Percentiles rank a stretch among this genome's conserved stretches.
phyloP scores from a whole-genome alignment of 2,888 invertebrate genomes.

The Cancer borealis region DNA sequence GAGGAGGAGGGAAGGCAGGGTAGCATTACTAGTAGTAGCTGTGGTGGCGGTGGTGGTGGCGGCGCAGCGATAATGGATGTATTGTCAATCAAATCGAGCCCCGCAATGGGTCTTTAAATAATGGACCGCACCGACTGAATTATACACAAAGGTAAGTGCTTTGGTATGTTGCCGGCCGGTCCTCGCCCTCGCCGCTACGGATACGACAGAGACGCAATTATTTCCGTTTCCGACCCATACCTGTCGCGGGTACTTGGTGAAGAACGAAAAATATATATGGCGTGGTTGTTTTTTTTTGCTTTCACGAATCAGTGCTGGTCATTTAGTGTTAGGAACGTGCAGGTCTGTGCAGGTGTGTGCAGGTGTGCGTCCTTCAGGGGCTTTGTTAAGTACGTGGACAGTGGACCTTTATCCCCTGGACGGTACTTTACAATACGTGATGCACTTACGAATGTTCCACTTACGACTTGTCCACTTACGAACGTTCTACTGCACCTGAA shows the following conservation, averaged over 20 bases:
- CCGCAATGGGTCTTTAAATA: conserved; percentile 61
- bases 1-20: neutral
- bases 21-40: neutral
- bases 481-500: neutral
- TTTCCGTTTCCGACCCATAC: conserved; percentile 28
- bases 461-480: neutral
- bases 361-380: neutral
- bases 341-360: conserved; percentile 12
- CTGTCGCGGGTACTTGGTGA: neutral
- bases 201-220: conserved; percentile 4
- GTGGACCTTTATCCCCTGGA: conserved; percentile 8
- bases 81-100: conserved; percentile 63
- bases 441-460: neutral
- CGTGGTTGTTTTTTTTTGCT: neutral
- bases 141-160: conserved; percentile 68
- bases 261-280: neutral
- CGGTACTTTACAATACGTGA: conserved; percentile 10
- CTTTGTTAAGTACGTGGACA: conserved; percentile 15
- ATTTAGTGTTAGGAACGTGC: neutral
- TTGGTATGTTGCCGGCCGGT: conserved; percentile 59
- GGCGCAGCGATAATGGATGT: conserved; percentile 60
- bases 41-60: conserved; percentile 39
- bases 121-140: conserved; percentile 60
- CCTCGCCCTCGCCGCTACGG: conserved; percentile 25
- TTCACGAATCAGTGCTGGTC: conserved; percentile 11